Conservation (phyloP, 2,113 vertebrate species). For the Gambusia holbrooki region DNA sequence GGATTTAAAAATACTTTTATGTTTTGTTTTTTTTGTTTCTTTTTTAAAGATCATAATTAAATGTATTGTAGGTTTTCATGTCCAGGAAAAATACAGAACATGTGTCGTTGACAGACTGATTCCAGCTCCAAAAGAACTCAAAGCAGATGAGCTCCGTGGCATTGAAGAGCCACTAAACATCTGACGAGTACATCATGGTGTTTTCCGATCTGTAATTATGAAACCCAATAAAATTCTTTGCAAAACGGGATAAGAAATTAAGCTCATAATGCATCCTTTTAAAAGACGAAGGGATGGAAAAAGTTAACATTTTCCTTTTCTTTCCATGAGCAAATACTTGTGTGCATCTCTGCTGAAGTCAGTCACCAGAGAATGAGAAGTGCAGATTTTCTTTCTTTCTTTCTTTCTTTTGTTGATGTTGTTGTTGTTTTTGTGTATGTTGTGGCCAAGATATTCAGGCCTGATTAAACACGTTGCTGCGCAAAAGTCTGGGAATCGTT, state of each 20-base stretch:
- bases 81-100: background rate
- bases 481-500: background rate
- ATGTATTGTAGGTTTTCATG: background rate
- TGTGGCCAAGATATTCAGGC: background rate
- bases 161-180: conserved; percentile 19
- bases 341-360: conserved; percentile 8
- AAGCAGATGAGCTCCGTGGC: conserved; percentile 38
- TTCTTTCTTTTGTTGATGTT: no score
- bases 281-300: conserved; percentile 18
- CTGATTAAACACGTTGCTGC: background rate
- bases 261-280: background rate
- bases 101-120: background rate
- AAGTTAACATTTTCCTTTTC: conserved; percentile 17
- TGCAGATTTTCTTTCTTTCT: no score
- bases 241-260: conserved; percentile 31
- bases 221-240: conserved; percentile 17
- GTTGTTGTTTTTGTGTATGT: background rate
- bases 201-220: conserved; percentile 35
- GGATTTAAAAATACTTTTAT: background rate
- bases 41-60: background rate
- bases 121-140: conserved; percentile 17
- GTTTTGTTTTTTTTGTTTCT: no score
- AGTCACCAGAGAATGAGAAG: conserved; percentile 9
- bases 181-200: conserved; percentile 24
- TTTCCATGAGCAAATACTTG: conserved; percentile 3